Evolutionary conservation across 2,888 invertebrate genomes (phyloP).

Genomic region (Steromphala cineraria): DNA sequence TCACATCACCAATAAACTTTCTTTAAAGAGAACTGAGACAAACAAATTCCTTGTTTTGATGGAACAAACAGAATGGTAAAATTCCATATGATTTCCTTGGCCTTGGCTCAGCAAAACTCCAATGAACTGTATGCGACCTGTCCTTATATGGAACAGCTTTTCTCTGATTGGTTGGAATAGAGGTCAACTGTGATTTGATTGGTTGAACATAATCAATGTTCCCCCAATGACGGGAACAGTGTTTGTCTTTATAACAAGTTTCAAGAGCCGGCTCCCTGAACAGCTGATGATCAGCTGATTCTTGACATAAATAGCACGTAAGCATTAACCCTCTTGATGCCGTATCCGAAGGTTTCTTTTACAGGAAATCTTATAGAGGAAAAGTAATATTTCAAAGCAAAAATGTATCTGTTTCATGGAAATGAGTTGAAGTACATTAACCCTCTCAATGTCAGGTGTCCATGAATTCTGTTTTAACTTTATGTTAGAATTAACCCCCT

Average conservation of each 20-base stretch:
- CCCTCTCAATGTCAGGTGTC: background rate
- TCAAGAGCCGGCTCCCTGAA: background rate
- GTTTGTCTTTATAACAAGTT: too few species aligned
- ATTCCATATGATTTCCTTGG: too few species aligned
- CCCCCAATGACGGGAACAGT: background rate
- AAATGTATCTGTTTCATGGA: too few species aligned
- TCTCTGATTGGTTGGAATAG: background rate
- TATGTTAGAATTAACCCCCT: too few species aligned
- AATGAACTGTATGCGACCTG: background rate
- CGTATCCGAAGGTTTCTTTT: too few species aligned
- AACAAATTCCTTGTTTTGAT: too few species aligned
- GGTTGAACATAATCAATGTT: background rate
- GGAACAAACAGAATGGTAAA: too few species aligned
- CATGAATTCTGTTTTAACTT: too few species aligned
- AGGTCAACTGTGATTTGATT: conserved; percentile 23
- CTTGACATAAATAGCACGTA: background rate
- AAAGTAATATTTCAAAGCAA: background rate
- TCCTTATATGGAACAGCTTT: background rate
- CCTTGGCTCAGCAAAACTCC: background rate
- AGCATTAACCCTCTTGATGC: background rate
- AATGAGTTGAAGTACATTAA: background rate
- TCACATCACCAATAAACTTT: too few species aligned
- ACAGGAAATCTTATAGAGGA: too few species aligned
- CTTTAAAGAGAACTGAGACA: too few species aligned
- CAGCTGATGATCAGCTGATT: background rate